Conservation (phyloP, 2,797 vertebrate species). For the Nyctibius grandis region DNA sequence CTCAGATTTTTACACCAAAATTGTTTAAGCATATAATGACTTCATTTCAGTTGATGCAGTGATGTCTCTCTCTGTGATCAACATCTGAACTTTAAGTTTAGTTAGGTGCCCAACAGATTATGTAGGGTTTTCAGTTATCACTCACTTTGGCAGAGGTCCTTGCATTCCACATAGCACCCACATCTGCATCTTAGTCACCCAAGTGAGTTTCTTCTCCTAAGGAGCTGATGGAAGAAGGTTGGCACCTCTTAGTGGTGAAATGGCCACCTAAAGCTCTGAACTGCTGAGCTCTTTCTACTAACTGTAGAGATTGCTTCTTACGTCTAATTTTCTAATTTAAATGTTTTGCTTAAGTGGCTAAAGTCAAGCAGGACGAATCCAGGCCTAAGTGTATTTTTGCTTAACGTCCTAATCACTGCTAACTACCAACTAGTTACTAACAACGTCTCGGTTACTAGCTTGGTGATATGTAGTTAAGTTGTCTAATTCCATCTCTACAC, state of each 20-base stretch:
- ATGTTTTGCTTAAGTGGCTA: background rate
- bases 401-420: background rate
- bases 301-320: background rate
- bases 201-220: background rate
- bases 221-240: background rate
- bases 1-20: background rate
- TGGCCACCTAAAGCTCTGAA: background rate
- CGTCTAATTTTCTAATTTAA: background rate
- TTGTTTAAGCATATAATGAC: background rate
- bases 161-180: background rate
- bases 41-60: background rate
- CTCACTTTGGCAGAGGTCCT: background rate
- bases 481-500: background rate
- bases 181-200: background rate
- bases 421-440: background rate
- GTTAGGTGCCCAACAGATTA: background rate
- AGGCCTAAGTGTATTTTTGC: background rate
- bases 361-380: background rate
- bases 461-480: background rate
- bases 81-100: background rate
- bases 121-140: background rate
- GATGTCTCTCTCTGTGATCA: background rate
- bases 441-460: background rate
- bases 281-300: background rate
- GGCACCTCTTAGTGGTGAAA: background rate